Evolutionary conservation across 2,888 invertebrate species (phyloP).

Genomic region (Aplocera efformata): DNA sequence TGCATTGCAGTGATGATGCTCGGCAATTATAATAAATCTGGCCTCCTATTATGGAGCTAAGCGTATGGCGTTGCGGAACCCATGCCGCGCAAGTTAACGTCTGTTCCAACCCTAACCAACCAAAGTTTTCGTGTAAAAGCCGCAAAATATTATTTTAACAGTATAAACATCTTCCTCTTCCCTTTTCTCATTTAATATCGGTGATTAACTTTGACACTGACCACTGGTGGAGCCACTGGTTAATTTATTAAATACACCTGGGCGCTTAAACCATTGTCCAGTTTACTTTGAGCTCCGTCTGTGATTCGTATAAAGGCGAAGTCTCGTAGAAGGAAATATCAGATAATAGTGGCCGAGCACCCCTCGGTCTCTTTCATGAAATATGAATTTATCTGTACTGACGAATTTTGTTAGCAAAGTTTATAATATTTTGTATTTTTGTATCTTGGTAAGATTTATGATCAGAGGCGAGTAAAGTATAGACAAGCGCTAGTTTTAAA

Average conservation of each 20-base stretch:
- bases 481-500: too few species aligned
- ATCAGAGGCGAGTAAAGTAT: too few species aligned
- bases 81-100: too few species aligned
- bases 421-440: too few species aligned
- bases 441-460: too few species aligned
- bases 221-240: constrained; percentile 22
- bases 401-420: too few species aligned
- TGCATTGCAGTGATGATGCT: too few species aligned
- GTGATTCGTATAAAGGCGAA: background rate
- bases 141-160: background rate
- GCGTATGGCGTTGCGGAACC: too few species aligned
- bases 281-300: background rate
- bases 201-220: constrained; percentile 8
- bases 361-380: too few species aligned
- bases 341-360: background rate
- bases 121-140: background rate
- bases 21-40: too few species aligned
- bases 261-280: constrained; percentile 7
- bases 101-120: background rate
- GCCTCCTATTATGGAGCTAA: too few species aligned
- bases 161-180: constrained; percentile 1
- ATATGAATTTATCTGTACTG: too few species aligned
- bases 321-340: background rate
- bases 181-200: constrained; percentile 1
- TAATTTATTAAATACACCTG: constrained; percentile 19